Evolutionary conservation across 2,113 vertebrate genomes (phyloP).

Genomic region (Ptyas mucosa): DNA sequence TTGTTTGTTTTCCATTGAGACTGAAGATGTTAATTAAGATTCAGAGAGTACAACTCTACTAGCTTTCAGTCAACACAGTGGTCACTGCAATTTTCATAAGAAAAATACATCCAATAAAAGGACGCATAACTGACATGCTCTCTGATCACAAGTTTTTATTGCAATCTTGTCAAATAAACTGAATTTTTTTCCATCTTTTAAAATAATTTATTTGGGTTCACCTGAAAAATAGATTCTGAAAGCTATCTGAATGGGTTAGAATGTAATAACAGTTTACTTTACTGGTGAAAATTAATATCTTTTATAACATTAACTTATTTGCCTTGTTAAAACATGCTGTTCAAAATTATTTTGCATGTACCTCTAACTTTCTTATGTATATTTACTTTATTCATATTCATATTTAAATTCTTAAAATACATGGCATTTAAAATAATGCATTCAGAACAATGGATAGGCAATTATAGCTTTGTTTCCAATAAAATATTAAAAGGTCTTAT

Average conservation of each 20-base stretch:
- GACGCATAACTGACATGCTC: constrained; percentile 76
- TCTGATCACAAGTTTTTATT: constrained; percentile 74
- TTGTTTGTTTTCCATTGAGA: constrained; percentile 76
- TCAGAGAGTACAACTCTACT: constrained; percentile 77
- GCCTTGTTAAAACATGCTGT: constrained; percentile 10
- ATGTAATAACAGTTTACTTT: constrained; percentile 33
- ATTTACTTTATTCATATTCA: not conserved
- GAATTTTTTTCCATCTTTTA: constrained; percentile 71
- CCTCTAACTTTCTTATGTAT: not conserved
- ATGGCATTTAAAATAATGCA: constrained; percentile 18
- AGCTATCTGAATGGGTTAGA: constrained; percentile 40
- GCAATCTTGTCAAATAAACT: constrained; percentile 72
- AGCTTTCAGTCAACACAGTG: constrained; percentile 75
- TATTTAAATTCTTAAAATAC: constrained; percentile 19
- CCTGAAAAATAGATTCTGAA: constrained; percentile 62
- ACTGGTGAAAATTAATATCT: constrained; percentile 43
- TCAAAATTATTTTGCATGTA: constrained; percentile 13
- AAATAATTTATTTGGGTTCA: constrained; percentile 44
- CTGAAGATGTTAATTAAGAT: constrained; percentile 84
- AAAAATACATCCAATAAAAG: constrained; percentile 82
- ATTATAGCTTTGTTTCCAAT: constrained; percentile 29
- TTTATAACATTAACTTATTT: constrained; percentile 19
- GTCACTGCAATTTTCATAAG: constrained; percentile 73
- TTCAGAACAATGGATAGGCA: not conserved
- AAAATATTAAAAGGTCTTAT: not conserved